These are phyloP conservation scores for Centruroides vittatus DNA, from an alignment of 1,140 invertebrate genomes.

Conservation along the genomic window DNA sequence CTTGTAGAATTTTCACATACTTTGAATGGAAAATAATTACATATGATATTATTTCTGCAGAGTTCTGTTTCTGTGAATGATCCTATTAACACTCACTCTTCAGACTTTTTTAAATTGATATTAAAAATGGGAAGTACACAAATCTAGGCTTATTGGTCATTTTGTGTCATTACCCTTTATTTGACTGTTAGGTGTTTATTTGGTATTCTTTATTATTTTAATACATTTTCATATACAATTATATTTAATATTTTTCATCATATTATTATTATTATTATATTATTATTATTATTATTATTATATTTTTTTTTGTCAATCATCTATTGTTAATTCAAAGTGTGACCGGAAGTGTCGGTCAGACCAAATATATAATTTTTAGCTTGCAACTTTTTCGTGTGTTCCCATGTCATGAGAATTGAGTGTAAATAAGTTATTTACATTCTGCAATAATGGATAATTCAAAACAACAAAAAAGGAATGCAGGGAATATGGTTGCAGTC, in stretches of 20 bases:
- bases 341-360: slow-evolving; percentile 10
- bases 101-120: slow-evolving; percentile 5
- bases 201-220: slow-evolving; percentile 25
- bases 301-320: too few relatives aligned
- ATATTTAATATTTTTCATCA: slow-evolving; percentile 24
- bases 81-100: slow-evolving; percentile 15
- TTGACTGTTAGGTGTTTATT: slow-evolving; percentile 16
- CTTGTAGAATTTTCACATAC: background rate
- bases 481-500: slow-evolving; percentile 1
- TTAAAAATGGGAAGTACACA: background rate
- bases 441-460: slow-evolving; percentile 1
- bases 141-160: background rate
- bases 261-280: slow-evolving; percentile 22
- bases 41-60: slow-evolving; percentile 1
- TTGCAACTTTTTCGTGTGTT: slow-evolving; percentile 1
- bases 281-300: too few relatives aligned
- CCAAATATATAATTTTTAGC: slow-evolving; percentile 3
- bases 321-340: slow-evolving; percentile 9
- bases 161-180: background rate
- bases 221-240: slow-evolving; percentile 28
- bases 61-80: slow-evolving; percentile 4
- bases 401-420: background rate
- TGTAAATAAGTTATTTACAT: slow-evolving; percentile 1
- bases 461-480: slow-evolving; percentile 5
- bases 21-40: background rate